Evolutionary conservation across 1,140 invertebrate species (phyloP).

Genomic region (Drosophila suzukii): DNA sequence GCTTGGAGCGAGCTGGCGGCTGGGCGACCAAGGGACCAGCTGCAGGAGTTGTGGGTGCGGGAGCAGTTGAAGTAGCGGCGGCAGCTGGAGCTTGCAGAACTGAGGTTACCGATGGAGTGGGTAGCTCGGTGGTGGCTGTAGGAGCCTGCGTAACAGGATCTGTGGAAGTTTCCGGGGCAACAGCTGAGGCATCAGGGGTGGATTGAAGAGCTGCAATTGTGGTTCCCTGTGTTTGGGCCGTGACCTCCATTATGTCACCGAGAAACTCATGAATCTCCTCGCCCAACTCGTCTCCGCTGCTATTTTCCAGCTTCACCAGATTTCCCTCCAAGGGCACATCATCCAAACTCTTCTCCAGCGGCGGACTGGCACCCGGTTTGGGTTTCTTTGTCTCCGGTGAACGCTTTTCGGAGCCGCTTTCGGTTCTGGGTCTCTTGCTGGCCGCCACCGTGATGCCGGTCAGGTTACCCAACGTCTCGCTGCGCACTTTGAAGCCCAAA

Average conservation of each 20-base stretch:
- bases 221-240: neutral
- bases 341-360: conserved; percentile 55
- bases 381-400: conserved; percentile 83
- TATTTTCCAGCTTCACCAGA: conserved; percentile 57
- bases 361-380: conserved; percentile 39
- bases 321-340: conserved; percentile 22
- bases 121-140: neutral
- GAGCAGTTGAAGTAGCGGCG: neutral
- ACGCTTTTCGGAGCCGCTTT: conserved; percentile 85
- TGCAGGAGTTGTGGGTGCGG: conserved; percentile 5
- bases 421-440: conserved; percentile 86
- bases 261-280: conserved; percentile 71
- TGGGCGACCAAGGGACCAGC: neutral
- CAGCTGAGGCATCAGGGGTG: neutral
- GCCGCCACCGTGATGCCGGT: conserved; percentile 26
- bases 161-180: neutral
- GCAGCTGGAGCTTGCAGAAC: neutral
- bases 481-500: conserved; percentile 86
- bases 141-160: neutral
- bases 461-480: conserved; percentile 67
- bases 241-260: neutral
- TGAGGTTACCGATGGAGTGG: neutral
- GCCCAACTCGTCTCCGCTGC: conserved; percentile 70
- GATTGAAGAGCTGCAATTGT: neutral
- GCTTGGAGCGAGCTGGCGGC: conserved; percentile 41